A percentile compares a stretch with the other conserved stretches of the same genome.
Conservation (phyloP, 2,113 vertebrate species). For the Pluvianellus socialis region DNA sequence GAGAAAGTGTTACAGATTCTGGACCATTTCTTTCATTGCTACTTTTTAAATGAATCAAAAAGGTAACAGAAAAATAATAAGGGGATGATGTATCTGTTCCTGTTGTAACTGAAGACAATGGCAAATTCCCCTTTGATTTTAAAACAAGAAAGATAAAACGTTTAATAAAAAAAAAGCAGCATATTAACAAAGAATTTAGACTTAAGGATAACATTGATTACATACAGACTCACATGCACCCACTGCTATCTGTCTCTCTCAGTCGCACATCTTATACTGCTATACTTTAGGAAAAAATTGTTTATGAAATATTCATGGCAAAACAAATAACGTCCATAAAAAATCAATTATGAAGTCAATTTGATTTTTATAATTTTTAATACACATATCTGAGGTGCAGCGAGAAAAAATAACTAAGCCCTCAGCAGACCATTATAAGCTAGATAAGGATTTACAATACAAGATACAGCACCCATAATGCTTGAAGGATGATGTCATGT, state of each 20-base stretch:
- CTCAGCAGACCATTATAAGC: not conserved
- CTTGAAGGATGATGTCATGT: constrained; percentile 68
- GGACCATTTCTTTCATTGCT: not conserved
- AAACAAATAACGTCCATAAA: constrained; percentile 46
- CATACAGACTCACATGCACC: not conserved
- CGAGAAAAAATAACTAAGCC: constrained; percentile 11
- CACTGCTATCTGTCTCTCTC: not conserved
- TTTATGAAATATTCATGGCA: constrained; percentile 52
- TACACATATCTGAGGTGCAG: constrained; percentile 24
- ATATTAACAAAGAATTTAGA: not conserved
- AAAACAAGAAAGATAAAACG: not conserved
- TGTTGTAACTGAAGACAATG: not conserved
- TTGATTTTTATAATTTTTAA: constrained; percentile 48
- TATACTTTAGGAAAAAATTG: not conserved
- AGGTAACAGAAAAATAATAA: not conserved
- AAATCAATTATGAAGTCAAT: constrained; percentile 46
- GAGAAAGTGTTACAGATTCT: not conserved
- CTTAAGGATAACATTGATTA: not conserved
- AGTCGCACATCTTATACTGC: not conserved
- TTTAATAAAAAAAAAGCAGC: not conserved
- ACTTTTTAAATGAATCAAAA: not conserved
- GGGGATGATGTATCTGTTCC: not conserved
- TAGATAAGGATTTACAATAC: constrained; percentile 65
- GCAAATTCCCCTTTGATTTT: not conserved
- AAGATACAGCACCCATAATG: constrained; percentile 58